These are phyloP conservation scores for Hiodon alosoides DNA, from an alignment of 2,113 vertebrate species.

Conservation along the genomic window DNA sequence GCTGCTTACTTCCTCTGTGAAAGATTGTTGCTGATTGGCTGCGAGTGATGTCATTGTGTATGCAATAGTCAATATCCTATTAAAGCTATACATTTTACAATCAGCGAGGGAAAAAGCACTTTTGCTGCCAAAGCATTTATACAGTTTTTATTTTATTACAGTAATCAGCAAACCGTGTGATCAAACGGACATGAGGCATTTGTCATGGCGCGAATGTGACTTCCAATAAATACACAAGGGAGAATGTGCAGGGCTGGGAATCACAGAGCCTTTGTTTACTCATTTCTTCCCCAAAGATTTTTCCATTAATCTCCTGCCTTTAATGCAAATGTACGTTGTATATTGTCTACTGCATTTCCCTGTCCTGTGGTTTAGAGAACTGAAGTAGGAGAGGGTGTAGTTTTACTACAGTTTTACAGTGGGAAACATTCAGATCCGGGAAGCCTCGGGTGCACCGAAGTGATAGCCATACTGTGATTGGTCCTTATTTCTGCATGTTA, in stretches of 20 bases:
- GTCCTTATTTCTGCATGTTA: too few relatives aligned
- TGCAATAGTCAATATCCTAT: slow-evolving; percentile 63
- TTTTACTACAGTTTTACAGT: not conserved
- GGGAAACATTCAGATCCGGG: not conserved
- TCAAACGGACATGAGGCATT: slow-evolving; percentile 39
- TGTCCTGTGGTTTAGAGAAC: not conserved
- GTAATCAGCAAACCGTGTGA: slow-evolving; percentile 45
- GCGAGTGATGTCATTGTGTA: slow-evolving; percentile 62
- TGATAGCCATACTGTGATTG: too few relatives aligned
- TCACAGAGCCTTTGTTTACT: not conserved
- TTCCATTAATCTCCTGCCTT: not conserved
- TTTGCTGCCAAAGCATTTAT: slow-evolving; percentile 49
- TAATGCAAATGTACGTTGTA: not conserved
- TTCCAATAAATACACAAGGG: slow-evolving; percentile 20
- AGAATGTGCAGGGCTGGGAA: not conserved
- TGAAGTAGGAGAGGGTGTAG: not conserved
- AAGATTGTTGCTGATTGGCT: slow-evolving; percentile 54
- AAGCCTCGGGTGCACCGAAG: too few relatives aligned
- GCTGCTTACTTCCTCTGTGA: slow-evolving; percentile 34
- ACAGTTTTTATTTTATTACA: slow-evolving; percentile 44
- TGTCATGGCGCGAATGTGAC: slow-evolving; percentile 32
- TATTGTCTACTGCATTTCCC: not conserved
- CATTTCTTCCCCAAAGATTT: not conserved
- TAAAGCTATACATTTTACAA: slow-evolving; percentile 56
- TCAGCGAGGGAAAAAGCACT: slow-evolving; percentile 48